Conservation (phyloP, 2,888 invertebrate genomes). For the Lasioglossum morio region DNA sequence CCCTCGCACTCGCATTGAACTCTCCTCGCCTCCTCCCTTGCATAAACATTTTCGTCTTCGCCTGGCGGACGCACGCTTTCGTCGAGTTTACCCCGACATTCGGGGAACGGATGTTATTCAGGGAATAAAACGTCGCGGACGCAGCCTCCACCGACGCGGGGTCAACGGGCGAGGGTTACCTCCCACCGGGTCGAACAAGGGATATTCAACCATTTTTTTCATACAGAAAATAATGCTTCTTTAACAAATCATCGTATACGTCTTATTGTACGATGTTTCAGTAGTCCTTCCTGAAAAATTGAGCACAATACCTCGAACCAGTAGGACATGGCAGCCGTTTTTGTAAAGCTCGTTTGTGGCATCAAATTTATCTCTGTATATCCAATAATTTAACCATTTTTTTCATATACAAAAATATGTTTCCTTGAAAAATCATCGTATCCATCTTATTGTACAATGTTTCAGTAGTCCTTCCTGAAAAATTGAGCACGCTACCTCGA, state of each 20-base stretch:
- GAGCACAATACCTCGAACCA: not conserved
- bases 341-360: too few species aligned
- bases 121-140: constrained; percentile 51
- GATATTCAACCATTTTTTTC: not conserved
- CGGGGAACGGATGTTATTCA: constrained; percentile 55
- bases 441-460: too few species aligned
- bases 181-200: not conserved
- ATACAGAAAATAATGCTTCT: not conserved
- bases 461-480: too few species aligned
- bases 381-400: too few species aligned
- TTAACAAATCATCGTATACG: not conserved
- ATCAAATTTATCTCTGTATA: too few species aligned
- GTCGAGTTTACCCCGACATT: constrained; percentile 19
- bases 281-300: too few species aligned
- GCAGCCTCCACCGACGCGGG: not conserved
- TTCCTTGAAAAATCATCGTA: not conserved
- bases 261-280: too few species aligned
- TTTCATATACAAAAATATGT: too few species aligned
- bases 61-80: constrained; percentile 33
- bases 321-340: too few species aligned
- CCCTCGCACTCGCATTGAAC: constrained; percentile 47
- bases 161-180: constrained; percentile 1
- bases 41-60: constrained; percentile 68
- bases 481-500: not conserved
- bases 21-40: constrained; percentile 54